Percentiles rank a stretch among this genome's conserved stretches.
These are phyloP conservation scores for Lepidochrysops patricia DNA, from an alignment of 2,888 invertebrate species.

Conservation along the genomic window DNA sequence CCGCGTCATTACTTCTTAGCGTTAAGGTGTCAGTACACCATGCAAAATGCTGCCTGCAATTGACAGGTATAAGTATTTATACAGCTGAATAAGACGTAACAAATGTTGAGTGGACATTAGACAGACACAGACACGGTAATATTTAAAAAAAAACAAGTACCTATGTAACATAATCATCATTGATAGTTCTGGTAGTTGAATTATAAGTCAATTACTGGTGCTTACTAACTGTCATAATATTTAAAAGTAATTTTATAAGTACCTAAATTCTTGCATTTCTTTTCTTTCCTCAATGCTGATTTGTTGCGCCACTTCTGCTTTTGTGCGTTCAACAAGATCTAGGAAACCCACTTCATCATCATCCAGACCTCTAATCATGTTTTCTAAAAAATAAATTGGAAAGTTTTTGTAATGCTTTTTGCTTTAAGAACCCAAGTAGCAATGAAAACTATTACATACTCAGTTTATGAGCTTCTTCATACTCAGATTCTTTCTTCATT, in stretches of 20 bases:
- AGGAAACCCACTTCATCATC: constrained; percentile 97
- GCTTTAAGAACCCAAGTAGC: neutral
- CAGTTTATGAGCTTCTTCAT: constrained; percentile 95
- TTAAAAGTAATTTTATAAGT: constrained; percentile 25
- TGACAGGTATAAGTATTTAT: too few species aligned
- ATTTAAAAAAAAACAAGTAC: too few species aligned
- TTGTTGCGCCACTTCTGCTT: constrained; percentile 88
- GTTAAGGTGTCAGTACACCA: too few species aligned
- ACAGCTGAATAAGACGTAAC: too few species aligned
- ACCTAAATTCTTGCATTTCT: constrained; percentile 89
- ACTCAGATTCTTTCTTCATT: constrained; percentile 92
- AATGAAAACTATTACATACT: too few species aligned
- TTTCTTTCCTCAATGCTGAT: constrained; percentile 88
- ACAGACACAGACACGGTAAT: too few species aligned
- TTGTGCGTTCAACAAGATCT: constrained; percentile 90
- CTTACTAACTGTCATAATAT: neutral
- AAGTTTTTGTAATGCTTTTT: too few species aligned
- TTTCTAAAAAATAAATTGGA: constrained; percentile 72
- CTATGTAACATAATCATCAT: too few species aligned
- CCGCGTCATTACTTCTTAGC: too few species aligned
- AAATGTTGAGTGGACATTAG: too few species aligned
- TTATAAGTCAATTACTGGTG: neutral
- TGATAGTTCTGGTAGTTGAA: too few species aligned
- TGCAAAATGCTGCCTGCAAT: too few species aligned
- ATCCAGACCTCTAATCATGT: constrained; percentile 92